A percentile compares a stretch with the other conserved stretches of the same genome.
These are phyloP conservation scores for Helarctos malayanus DNA, from an alignment of 2,797 vertebrate species.

Conservation along the genomic window DNA sequence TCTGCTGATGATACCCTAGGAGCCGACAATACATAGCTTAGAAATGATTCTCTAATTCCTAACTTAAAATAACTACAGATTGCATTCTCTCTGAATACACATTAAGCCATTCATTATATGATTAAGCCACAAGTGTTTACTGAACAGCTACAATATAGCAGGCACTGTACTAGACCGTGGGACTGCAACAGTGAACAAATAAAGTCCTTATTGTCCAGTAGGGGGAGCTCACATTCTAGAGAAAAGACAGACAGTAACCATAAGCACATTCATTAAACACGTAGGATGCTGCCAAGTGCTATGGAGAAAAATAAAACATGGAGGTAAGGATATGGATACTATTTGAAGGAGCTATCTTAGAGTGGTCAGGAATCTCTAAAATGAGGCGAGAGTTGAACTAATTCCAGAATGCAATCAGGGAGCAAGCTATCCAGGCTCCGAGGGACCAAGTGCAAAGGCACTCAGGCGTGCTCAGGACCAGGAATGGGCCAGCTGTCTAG, in stretches of 20 bases:
- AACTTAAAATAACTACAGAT: not conserved
- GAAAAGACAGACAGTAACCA: not conserved
- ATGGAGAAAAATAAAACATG: not conserved
- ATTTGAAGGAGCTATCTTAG: not conserved
- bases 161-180: not conserved
- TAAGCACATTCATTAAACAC: not conserved
- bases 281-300: not conserved
- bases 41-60: slow-evolving; percentile 12
- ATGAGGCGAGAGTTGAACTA: not conserved
- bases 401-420: not conserved
- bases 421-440: not conserved
- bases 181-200: not conserved
- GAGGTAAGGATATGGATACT: not conserved
- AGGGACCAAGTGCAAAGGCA: not conserved
- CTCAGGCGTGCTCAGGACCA: not conserved
- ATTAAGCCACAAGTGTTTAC: not conserved
- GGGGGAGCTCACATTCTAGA: slow-evolving; percentile 67
- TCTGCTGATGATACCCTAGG: not conserved
- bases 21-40: not conserved
- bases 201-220: slow-evolving; percentile 21
- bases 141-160: not conserved
- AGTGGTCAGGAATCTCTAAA: not conserved
- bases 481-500: not conserved
- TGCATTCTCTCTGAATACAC: not conserved
- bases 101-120: not conserved